Evolutionary conservation across 2,888 invertebrate species (phyloP), one percentile per base, ranked within the genome.

Genomic region (Apoderus coryli): DNA sequence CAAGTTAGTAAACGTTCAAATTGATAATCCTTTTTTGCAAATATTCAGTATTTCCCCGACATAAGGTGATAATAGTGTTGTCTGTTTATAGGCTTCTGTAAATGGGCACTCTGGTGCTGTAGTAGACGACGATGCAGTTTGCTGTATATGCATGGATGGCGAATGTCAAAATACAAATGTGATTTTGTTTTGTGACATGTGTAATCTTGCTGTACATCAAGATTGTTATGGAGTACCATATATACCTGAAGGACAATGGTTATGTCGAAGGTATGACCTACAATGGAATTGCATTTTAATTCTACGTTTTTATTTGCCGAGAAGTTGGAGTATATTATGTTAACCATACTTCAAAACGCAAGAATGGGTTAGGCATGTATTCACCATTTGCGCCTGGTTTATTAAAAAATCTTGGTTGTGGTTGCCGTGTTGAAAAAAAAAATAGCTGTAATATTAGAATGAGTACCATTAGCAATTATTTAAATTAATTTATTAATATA

Each of bases 181-280:
- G 25, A 98, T 98, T 44, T 66, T 98, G 29, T 98, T 98, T 63
- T 98, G 98, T 63, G 98, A 98, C 63, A 93, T 96, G 92, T 98
- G 98, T 60, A 96, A 98, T 61, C 64, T 98, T 41, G 93, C 98
- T 14, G 96, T 98, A 9, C 98, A 98, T 59, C 98, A 95, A 63
- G 93, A 95, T 57, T 96, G 96, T 53, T 96, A 96, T 60, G 96
- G 96, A 29, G 92, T 93, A 10, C 60, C 59, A 2, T 59, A 60
- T 38, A 60, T 60, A 32, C 60, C 60, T 2, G 59, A 60, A 44
- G 59, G 96, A 1, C 93, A 95, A 56, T 96, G 98, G 96, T 61
- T 96, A 15, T 98, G 98, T 54, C 69, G 96, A 26, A 40, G 58
- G 52, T 52, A 37, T 27, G 22, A 22, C 4, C 7, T 14, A n/a